Conservation (phyloP, 2,888 invertebrate species). For the Cryptus viduatorius region DNA sequence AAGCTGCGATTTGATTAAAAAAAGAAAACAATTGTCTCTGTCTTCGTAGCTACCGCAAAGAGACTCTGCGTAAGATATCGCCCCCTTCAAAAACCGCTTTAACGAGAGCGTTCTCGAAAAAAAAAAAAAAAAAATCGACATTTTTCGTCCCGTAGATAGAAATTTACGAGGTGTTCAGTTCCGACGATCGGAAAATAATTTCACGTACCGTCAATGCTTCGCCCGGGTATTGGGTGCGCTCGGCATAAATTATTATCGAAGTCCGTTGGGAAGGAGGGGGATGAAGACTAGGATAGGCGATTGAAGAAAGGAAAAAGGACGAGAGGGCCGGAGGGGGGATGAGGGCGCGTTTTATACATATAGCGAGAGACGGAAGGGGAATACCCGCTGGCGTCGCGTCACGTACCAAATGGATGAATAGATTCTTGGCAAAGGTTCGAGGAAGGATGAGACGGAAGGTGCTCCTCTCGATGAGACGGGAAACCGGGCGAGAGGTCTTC, state of each 20-base stretch:
- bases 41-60: background rate
- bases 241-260: conserved; percentile 46
- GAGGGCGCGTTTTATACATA: conserved; percentile 6
- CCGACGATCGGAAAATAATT: conserved; percentile 48
- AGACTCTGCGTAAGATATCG: background rate
- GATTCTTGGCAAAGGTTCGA: conserved; percentile 57
- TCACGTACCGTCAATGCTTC: conserved; percentile 47
- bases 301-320: conserved; percentile 31
- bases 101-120: background rate
- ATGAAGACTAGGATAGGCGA: background rate
- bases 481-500: conserved; percentile 23
- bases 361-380: background rate
- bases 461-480: conserved; percentile 36
- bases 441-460: conserved; percentile 38
- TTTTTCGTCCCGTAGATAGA: conserved; percentile 22
- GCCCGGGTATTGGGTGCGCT: conserved; percentile 12
- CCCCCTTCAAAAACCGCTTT: conserved; percentile 1
- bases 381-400: conserved; percentile 37
- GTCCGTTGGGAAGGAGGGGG: conserved; percentile 15
- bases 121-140: conserved; percentile 10
- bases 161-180: conserved; percentile 45
- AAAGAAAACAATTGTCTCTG: background rate
- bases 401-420: conserved; percentile 60
- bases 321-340: background rate
- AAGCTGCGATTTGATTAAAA: background rate